phyloP scores from a whole-genome alignment of 2,888 invertebrate genomes.

The Prosapia bicincta region DNA sequence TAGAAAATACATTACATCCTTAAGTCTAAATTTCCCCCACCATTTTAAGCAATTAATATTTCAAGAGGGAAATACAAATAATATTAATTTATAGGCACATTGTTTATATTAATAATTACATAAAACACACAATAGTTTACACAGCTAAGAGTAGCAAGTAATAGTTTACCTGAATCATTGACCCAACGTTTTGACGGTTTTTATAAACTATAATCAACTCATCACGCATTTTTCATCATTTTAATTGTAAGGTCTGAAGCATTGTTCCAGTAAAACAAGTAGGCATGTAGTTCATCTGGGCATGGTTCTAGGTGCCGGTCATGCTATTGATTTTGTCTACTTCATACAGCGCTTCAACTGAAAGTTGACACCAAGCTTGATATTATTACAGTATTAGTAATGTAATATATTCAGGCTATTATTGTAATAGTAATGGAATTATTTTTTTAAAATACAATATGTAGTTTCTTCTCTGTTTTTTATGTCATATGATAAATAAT shows the following conservation, averaged over 20 bases:
- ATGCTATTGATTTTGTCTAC: not conserved
- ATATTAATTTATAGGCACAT: not conserved
- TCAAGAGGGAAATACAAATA: not conserved
- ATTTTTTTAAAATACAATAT: too few relatives aligned
- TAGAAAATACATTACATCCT: too few relatives aligned
- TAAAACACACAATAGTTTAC: not conserved
- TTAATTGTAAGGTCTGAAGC: not conserved
- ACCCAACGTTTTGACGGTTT: not conserved
- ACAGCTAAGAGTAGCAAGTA: not conserved
- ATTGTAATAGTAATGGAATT: too few relatives aligned
- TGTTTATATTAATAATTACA: not conserved
- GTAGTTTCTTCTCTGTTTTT: too few relatives aligned
- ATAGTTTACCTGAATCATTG: slow-evolving; percentile 20
- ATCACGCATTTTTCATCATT: not conserved
- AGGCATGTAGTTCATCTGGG: not conserved
- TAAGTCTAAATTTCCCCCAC: too few relatives aligned
- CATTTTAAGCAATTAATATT: not conserved
- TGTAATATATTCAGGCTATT: too few relatives aligned
- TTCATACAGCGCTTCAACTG: not conserved
- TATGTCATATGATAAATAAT: too few relatives aligned
- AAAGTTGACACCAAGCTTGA: not conserved
- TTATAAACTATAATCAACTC: slow-evolving; percentile 14
- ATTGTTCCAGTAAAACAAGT: not conserved
- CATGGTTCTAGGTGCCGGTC: not conserved
- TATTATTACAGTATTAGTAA: not conserved